Evolutionary conservation across 2,797 vertebrate species (phyloP).

Genomic region (Rhinichthys osculus): DNA sequence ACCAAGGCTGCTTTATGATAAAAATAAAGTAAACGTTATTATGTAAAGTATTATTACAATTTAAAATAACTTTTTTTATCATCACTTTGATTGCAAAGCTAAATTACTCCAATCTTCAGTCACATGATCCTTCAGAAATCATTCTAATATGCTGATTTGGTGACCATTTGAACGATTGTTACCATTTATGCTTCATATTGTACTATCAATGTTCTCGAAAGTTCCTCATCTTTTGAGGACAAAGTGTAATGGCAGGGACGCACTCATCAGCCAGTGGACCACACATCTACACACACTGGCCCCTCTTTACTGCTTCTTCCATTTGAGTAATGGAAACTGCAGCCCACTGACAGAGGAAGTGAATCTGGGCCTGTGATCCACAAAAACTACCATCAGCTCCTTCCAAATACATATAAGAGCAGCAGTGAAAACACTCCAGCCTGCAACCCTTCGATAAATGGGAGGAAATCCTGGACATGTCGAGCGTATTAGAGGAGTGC

Average conservation of each 20-base stretch:
- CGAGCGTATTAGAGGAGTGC: slow-evolving; percentile 77
- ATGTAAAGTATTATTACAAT: neutral
- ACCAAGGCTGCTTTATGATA: neutral
- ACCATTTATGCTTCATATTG: neutral
- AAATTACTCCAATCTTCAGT: neutral
- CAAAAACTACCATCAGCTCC: slow-evolving; percentile 70
- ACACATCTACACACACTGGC: slow-evolving; percentile 77
- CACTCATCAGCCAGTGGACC: slow-evolving; percentile 70
- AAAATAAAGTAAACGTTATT: neutral
- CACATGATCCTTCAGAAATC: neutral
- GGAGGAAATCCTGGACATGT: slow-evolving; percentile 81
- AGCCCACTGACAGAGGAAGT: slow-evolving; percentile 71
- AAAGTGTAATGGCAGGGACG: neutral
- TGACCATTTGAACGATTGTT: neutral
- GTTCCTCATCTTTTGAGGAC: neutral
- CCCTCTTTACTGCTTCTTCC: slow-evolving; percentile 80
- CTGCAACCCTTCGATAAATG: slow-evolving; percentile 70
- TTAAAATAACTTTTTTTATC: neutral
- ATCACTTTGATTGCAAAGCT: neutral
- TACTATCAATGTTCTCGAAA: neutral
- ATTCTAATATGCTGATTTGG: neutral
- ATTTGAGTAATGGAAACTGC: slow-evolving; percentile 82
- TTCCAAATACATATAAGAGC: slow-evolving; percentile 54
- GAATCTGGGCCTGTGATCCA: slow-evolving; percentile 70
- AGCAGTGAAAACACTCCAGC: slow-evolving; percentile 71